Evolutionary conservation across 1,140 invertebrate genomes (phyloP).

Genomic region (Lycorma delicatula): DNA sequence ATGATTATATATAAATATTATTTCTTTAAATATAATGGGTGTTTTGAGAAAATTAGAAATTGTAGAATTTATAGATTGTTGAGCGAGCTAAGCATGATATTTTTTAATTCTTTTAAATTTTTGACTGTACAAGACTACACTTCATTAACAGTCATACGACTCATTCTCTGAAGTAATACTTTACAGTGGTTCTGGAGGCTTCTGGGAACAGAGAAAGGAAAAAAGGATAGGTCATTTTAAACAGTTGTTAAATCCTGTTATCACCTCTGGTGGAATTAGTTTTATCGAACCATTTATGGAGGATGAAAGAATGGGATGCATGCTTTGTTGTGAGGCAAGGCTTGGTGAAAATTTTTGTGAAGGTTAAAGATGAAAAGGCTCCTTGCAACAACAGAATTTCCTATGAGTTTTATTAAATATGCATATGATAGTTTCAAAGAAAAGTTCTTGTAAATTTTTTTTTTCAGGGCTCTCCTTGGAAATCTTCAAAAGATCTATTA

Average conservation of each 20-base stretch:
- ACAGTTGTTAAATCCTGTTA: slow-evolving; percentile 1
- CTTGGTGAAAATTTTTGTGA: too few relatives aligned
- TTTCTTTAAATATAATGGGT: too few relatives aligned
- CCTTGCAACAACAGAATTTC: slow-evolving; percentile 6
- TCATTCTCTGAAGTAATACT: too few relatives aligned
- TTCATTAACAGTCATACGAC: too few relatives aligned
- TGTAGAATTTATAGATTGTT: too few relatives aligned
- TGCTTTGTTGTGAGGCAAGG: background rate
- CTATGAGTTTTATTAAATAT: slow-evolving; percentile 10
- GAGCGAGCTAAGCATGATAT: too few relatives aligned
- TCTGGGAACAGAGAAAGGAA: slow-evolving; percentile 1
- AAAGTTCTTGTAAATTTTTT: background rate
- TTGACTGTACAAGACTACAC: too few relatives aligned
- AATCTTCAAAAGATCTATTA: background rate
- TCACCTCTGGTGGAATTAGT: background rate
- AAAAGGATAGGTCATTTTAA: background rate
- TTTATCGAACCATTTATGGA: background rate
- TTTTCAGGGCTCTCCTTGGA: background rate
- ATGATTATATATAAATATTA: too few relatives aligned
- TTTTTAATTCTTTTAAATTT: too few relatives aligned
- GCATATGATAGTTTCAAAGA: slow-evolving; percentile 1
- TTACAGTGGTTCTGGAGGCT: background rate
- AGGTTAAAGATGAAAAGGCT: background rate
- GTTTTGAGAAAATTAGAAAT: too few relatives aligned
- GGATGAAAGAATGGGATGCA: background rate